phyloP scores from a whole-genome alignment of 1,140 invertebrate genomes.

The Teleopsis dalmanni region DNA sequence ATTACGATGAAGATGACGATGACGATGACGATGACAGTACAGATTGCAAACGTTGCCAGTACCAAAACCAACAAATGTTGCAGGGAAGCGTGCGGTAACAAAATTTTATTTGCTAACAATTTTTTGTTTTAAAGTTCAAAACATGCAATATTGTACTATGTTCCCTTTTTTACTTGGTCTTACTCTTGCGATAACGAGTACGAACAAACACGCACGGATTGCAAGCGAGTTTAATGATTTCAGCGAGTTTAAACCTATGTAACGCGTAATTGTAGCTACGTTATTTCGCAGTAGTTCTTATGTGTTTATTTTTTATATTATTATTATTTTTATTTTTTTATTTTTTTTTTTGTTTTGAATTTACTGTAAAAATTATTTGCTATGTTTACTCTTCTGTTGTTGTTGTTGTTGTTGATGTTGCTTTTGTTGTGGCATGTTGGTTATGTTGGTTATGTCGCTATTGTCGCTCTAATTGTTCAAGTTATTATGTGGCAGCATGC shows the following conservation, averaged over 20 bases:
- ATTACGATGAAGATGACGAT: constrained; percentile 1
- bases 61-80: background rate
- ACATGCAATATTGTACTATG: too few relatives aligned
- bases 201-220: too few relatives aligned
- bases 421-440: background rate
- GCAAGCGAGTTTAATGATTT: background rate
- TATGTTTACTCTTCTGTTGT: background rate
- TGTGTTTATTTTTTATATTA: background rate
- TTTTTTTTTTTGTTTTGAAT: background rate
- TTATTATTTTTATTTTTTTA: background rate
- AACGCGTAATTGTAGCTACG: background rate
- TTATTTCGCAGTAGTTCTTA: background rate
- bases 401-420: background rate
- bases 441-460: background rate
- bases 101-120: too few relatives aligned
- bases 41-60: background rate
- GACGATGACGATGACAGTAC: background rate
- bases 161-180: too few relatives aligned
- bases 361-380: background rate
- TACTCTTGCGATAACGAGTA: too few relatives aligned
- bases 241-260: background rate
- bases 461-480: background rate
- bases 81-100: too few relatives aligned
- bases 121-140: too few relatives aligned
- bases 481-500: background rate